Percentiles rank a stretch among this genome's conserved stretches.
These are phyloP conservation scores for Bembecia ichneumoniformis DNA, from an alignment of 2,888 invertebrate species.

Conservation along the genomic window DNA sequence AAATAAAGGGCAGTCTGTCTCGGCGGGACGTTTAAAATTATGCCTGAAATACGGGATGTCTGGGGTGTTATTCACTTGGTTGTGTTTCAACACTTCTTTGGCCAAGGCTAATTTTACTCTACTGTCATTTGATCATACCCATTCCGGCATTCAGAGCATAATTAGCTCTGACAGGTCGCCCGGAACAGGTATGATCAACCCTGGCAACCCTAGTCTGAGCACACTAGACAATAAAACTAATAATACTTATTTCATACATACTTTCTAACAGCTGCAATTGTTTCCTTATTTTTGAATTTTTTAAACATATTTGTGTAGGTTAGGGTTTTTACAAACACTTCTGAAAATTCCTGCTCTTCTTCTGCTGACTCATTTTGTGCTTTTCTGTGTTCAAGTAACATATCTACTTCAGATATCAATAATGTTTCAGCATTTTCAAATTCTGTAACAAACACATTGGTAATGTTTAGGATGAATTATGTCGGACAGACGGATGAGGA, in stretches of 20 bases:
- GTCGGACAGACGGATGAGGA: background rate
- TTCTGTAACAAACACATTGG: slow-evolving; percentile 70
- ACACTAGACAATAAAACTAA: too few relatives aligned
- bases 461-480: background rate
- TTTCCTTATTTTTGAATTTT: slow-evolving; percentile 98
- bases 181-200: too few relatives aligned
- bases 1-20: too few relatives aligned
- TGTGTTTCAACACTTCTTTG: too few relatives aligned
- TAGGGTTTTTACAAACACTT: slow-evolving; percentile 97
- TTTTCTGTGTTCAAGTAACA: slow-evolving; percentile 96
- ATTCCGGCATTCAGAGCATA: too few relatives aligned
- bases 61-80: too few relatives aligned
- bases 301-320: slow-evolving; percentile 97
- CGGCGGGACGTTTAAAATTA: too few relatives aligned
- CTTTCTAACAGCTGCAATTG: slow-evolving; percentile 96
- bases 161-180: too few relatives aligned
- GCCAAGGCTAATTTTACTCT: too few relatives aligned
- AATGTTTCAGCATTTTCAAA: slow-evolving; percentile 99
- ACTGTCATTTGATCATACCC: too few relatives aligned
- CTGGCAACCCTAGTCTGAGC: too few relatives aligned
- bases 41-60: too few relatives aligned
- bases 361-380: slow-evolving; percentile 98
- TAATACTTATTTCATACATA: slow-evolving; percentile 47
- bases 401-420: slow-evolving; percentile 94
- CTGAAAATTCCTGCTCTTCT: slow-evolving; percentile 98